These are phyloP conservation scores for Tipula helvola DNA, from an alignment of 2,888 invertebrate genomes.

Conservation along the genomic window DNA sequence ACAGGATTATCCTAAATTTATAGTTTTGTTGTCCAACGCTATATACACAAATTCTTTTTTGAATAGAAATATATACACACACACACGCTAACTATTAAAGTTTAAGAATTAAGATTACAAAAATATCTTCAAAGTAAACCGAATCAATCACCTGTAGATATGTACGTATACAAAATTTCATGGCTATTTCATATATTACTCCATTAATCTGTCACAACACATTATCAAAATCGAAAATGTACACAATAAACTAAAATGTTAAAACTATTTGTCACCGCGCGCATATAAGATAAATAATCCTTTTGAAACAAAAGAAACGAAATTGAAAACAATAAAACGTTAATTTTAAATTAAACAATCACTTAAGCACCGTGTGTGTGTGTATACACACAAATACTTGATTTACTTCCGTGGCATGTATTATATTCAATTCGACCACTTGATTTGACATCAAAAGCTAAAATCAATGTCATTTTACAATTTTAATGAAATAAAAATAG, in stretches of 20 bases:
- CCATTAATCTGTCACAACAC: background rate
- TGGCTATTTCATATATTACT: background rate
- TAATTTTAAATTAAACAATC: background rate
- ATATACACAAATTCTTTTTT: background rate
- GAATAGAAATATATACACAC: background rate
- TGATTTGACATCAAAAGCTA: background rate
- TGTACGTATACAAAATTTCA: background rate
- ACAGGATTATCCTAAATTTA: background rate
- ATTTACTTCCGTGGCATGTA: background rate
- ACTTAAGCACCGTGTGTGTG: background rate
- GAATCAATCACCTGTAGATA: background rate
- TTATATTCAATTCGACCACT: background rate
- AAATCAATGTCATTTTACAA: background rate
- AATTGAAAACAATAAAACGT: background rate
- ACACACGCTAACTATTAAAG: background rate
- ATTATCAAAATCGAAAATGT: background rate
- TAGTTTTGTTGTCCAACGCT: background rate
- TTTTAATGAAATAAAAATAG: background rate
- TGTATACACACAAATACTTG: background rate
- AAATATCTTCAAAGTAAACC: background rate
- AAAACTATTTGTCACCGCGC: background rate
- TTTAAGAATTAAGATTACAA: background rate
- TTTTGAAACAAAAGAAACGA: background rate
- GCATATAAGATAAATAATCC: background rate
- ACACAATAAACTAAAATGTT: background rate